phyloP scores from a whole-genome alignment of 1,140 invertebrate genomes.

The Hyles vespertilio region DNA sequence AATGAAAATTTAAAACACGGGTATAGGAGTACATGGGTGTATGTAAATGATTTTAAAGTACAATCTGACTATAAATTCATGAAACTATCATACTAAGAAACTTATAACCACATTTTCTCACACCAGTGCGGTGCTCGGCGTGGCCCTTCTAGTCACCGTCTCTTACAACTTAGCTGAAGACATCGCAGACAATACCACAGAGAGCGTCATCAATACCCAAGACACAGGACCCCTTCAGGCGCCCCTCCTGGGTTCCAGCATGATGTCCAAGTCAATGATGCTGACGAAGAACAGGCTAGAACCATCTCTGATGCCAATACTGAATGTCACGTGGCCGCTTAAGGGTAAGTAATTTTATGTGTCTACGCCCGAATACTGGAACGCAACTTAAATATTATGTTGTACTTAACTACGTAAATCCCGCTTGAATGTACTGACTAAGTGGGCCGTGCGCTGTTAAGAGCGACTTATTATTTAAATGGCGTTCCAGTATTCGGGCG shows the following conservation, averaged over 20 bases:
- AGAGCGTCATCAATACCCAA: slow-evolving; percentile 7
- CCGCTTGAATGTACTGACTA: too few species aligned
- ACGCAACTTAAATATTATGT: too few species aligned
- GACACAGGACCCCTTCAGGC: slow-evolving; percentile 2
- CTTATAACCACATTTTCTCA: neutral
- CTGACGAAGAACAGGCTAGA: slow-evolving; percentile 6
- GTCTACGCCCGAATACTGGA: too few species aligned
- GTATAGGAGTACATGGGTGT: too few species aligned
- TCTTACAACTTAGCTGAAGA: slow-evolving; percentile 70
- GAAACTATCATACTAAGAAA: too few species aligned
- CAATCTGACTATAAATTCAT: too few species aligned
- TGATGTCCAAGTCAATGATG: neutral
- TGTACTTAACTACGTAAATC: too few species aligned
- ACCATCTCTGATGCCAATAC: slow-evolving; percentile 32
- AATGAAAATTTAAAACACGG: too few species aligned
- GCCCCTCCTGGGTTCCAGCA: neutral
- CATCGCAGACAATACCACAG: slow-evolving; percentile 41
- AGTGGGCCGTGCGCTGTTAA: too few species aligned
- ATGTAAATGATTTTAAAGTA: too few species aligned
- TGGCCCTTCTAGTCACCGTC: slow-evolving; percentile 74
- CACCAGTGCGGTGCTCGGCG: slow-evolving; percentile 40
- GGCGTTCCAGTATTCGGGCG: too few species aligned
- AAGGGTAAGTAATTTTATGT: slow-evolving; percentile 35
- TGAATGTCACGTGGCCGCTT: slow-evolving; percentile 55
- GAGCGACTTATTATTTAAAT: too few species aligned